Percentiles rank a stretch among this genome's conserved stretches.
Conservation (phyloP, 2,888 invertebrate genomes). For the Philhelius pedissequus region DNA sequence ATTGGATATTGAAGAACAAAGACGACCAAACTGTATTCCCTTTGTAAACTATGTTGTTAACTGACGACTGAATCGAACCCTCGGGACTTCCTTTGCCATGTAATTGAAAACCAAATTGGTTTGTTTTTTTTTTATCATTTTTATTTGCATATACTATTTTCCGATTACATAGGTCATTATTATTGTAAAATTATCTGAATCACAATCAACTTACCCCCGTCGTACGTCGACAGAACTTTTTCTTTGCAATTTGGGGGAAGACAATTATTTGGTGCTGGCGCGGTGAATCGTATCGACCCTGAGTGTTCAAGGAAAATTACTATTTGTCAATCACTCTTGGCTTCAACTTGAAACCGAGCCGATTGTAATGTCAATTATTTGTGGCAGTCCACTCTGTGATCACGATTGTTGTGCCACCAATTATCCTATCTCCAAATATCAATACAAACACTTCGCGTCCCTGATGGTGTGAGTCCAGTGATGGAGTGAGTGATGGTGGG, state of each 20-base stretch:
- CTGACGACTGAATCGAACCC: neutral
- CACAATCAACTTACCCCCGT: conserved; percentile 10
- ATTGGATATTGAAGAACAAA: neutral
- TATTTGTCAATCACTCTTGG: conserved; percentile 62
- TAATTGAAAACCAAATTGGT: conserved; percentile 36
- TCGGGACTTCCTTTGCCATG: neutral
- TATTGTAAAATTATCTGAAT: conserved; percentile 36
- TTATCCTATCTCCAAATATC: conserved; percentile 66
- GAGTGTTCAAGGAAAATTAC: conserved; percentile 37
- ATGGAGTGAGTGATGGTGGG: no score
- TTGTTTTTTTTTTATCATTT: conserved; percentile 2
- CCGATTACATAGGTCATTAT: conserved; percentile 40
- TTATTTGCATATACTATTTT: conserved; percentile 30
- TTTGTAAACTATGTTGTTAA: neutral
- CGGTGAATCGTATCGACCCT: conserved; percentile 27
- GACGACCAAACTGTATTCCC: neutral
- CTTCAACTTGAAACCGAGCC: conserved; percentile 30
- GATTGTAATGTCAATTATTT: conserved; percentile 64
- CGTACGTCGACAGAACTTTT: conserved; percentile 6
- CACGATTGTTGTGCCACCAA: conserved; percentile 64
- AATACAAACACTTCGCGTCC: conserved; percentile 55
- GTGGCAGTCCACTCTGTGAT: conserved; percentile 58
- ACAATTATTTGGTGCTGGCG: neutral
- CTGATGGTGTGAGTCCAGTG: neutral
- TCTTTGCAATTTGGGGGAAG: neutral